These are phyloP conservation scores for Seladonia tumulorum DNA, from an alignment of 2,888 invertebrate genomes.

Conservation along the genomic window DNA sequence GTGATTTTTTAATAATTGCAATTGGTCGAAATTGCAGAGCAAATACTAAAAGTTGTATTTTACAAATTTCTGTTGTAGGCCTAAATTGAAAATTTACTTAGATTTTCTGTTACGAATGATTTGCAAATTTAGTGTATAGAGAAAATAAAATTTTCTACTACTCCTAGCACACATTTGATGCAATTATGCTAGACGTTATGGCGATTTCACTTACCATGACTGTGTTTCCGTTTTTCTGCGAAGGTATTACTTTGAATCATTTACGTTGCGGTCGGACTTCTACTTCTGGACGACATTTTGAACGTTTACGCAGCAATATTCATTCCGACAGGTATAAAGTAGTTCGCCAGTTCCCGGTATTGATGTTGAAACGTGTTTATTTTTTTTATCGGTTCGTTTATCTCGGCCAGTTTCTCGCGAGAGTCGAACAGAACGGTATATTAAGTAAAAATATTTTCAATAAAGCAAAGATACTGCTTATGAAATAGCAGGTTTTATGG, in stretches of 20 bases:
- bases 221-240: constrained; percentile 34
- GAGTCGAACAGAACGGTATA: neutral
- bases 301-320: constrained; percentile 55
- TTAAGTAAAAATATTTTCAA: constrained; percentile 10
- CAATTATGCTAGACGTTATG: neutral
- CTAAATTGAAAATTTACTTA: too few relatives aligned
- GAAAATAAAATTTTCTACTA: neutral
- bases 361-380: constrained; percentile 32
- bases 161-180: neutral
- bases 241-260: constrained; percentile 52
- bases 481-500: neutral
- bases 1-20: too few relatives aligned
- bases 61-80: too few relatives aligned
- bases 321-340: constrained; percentile 43
- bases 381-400: neutral
- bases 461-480: neutral
- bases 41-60: too few relatives aligned
- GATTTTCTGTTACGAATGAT: neutral
- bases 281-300: constrained; percentile 53
- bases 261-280: constrained; percentile 36
- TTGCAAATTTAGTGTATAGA: too few relatives aligned
- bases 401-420: neutral
- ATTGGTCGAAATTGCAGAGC: too few relatives aligned
- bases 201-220: constrained; percentile 12
- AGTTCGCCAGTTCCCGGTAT: constrained; percentile 1